Percentiles rank a stretch among this genome's conserved stretches.
phyloP scores from a whole-genome alignment of 2,888 invertebrate species.

The Allacma fusca region DNA sequence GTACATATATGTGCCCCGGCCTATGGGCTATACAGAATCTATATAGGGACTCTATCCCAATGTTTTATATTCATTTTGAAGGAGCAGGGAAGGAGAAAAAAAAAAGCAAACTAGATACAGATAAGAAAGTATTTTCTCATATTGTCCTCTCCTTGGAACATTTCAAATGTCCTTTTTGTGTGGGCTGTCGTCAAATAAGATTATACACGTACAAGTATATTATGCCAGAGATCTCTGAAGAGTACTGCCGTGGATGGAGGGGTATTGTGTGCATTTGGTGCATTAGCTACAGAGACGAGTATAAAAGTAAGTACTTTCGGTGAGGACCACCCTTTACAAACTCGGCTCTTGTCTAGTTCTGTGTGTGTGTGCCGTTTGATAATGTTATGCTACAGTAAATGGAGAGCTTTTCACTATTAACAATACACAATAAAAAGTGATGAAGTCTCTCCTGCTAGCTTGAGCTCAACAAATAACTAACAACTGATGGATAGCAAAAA shows the following conservation, averaged over 20 bases:
- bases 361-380: constrained; percentile 12
- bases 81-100: not conserved
- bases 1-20: not conserved
- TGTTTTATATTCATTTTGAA: not conserved
- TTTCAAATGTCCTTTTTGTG: constrained; percentile 42
- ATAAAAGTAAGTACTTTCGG: constrained; percentile 10
- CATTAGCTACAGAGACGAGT: not conserved
- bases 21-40: too few species aligned
- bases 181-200: constrained; percentile 46
- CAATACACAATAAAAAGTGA: constrained; percentile 16
- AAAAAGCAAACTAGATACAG: constrained; percentile 16
- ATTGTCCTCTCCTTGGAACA: constrained; percentile 20
- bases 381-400: constrained; percentile 2
- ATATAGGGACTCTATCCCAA: too few species aligned
- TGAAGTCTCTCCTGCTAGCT: constrained; percentile 13
- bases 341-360: not conserved
- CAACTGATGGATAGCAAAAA: constrained; percentile 1
- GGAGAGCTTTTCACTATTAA: constrained; percentile 16
- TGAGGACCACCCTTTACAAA: constrained; percentile 11
- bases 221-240: not conserved
- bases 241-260: too few species aligned
- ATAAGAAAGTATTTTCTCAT: constrained; percentile 19
- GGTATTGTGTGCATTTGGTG: not conserved
- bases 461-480: constrained; percentile 11
- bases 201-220: constrained; percentile 23